These are phyloP conservation scores for Metalampra italica DNA, from an alignment of 2,888 invertebrate species.

Conservation along the genomic window DNA sequence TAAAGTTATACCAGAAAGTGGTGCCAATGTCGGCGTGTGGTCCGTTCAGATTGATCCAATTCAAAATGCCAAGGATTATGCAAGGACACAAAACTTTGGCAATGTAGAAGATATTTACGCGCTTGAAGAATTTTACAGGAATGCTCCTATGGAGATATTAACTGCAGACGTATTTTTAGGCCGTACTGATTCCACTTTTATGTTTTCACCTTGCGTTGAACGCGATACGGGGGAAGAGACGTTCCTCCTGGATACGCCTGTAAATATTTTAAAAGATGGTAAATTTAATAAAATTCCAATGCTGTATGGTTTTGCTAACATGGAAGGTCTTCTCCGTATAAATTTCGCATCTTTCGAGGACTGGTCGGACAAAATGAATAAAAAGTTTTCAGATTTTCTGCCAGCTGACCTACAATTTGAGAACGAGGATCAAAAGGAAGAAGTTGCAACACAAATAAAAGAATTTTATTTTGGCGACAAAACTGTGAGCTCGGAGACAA, in stretches of 20 bases:
- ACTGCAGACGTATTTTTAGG: constrained; percentile 18
- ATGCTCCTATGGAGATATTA: constrained; percentile 26
- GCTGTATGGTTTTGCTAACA: constrained; percentile 41
- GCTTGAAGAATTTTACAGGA: constrained; percentile 42
- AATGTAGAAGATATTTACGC: constrained; percentile 30
- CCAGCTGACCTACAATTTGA: constrained; percentile 40
- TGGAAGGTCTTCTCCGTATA: constrained; percentile 40
- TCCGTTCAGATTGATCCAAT: constrained; percentile 35
- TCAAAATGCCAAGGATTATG: constrained; percentile 30
- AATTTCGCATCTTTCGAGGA: constrained; percentile 27
- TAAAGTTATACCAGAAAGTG: constrained; percentile 44
- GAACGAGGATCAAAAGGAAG: constrained; percentile 25
- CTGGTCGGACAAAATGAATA: constrained; percentile 40
- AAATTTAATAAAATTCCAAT: constrained; percentile 34
- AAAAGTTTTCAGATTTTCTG: constrained; percentile 46
- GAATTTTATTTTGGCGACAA: constrained; percentile 33
- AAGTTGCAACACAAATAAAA: constrained; percentile 29
- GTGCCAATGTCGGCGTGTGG: constrained; percentile 30
- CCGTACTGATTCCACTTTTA: constrained; percentile 21
- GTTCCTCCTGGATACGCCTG: constrained; percentile 36
- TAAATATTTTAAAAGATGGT: constrained; percentile 31
- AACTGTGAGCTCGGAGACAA: constrained; percentile 19
- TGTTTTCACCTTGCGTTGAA: constrained; percentile 18
- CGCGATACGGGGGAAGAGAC: constrained; percentile 18
- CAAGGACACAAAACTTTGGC: constrained; percentile 24